phyloP scores from a whole-genome alignment of 2,797 vertebrate species.

The Sciaenops ocellatus region DNA sequence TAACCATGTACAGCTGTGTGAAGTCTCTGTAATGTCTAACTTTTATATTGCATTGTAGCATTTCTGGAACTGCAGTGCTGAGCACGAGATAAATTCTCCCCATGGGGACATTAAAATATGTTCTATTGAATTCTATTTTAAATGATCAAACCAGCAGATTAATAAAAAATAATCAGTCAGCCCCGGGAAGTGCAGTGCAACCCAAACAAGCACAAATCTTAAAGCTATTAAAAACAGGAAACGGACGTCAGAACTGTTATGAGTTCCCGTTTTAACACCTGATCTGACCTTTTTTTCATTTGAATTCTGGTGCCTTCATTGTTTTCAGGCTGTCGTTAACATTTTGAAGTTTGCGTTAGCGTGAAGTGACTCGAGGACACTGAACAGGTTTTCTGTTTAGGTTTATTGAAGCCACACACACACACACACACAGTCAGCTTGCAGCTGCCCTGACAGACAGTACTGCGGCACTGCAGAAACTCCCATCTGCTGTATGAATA shows the following conservation, averaged over 20 bases:
- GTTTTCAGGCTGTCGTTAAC: not conserved
- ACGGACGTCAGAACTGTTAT: not conserved
- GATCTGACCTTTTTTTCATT: not conserved
- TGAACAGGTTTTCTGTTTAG: conserved; percentile 29
- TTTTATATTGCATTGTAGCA: not conserved
- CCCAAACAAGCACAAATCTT: not conserved
- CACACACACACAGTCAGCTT: conserved; percentile 20
- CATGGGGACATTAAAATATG: not conserved
- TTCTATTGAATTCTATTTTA: not conserved
- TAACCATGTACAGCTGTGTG: not conserved
- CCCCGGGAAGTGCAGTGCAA: not conserved
- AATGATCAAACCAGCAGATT: not conserved
- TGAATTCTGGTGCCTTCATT: accelerated
- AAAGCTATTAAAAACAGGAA: not conserved
- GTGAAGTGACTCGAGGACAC: conserved; percentile 34
- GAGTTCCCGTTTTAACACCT: not conserved
- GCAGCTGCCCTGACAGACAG: conserved; percentile 28
- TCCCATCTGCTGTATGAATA: conserved; percentile 42
- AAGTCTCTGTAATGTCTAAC: not conserved
- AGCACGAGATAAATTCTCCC: not conserved
- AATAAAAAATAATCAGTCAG: not conserved
- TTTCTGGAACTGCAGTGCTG: not conserved
- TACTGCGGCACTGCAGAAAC: conserved; percentile 36
- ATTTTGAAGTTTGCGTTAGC: not conserved
- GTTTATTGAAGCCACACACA: conserved; percentile 66